These are phyloP conservation scores for Apteryx owenii DNA, from an alignment of 2,113 vertebrate species.

Conservation along the genomic window DNA sequence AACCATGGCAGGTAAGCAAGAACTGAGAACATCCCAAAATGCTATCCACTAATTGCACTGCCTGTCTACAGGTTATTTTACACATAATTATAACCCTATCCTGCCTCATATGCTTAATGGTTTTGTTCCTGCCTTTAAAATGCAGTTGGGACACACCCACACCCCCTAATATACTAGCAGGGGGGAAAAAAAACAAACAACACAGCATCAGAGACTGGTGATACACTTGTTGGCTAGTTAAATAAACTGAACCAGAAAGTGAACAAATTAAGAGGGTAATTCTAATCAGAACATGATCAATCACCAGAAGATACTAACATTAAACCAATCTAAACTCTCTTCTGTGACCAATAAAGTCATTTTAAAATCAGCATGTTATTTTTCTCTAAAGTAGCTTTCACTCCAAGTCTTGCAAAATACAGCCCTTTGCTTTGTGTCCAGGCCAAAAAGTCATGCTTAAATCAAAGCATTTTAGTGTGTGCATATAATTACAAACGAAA, in stretches of 20 bases:
- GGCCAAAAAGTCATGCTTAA: constrained; percentile 9
- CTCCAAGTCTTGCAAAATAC: neutral
- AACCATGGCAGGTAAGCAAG: neutral
- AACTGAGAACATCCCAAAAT: neutral
- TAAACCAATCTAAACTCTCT: neutral
- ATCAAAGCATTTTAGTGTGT: neutral
- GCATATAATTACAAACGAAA: constrained; percentile 1
- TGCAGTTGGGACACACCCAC: too few relatives aligned
- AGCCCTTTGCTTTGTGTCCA: neutral
- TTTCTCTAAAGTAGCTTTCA: neutral
- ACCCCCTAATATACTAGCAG: neutral
- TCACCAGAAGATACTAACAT: neutral
- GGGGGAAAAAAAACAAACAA: neutral
- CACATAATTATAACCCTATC: neutral
- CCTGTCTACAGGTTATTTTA: neutral
- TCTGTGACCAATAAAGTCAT: neutral
- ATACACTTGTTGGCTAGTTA: neutral
- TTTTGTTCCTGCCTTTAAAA: neutral
- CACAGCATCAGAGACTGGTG: neutral
- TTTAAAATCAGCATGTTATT: neutral
- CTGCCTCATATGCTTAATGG: neutral
- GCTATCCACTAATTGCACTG: neutral
- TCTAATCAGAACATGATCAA: neutral
- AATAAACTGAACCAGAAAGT: neutral
- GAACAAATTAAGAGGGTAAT: neutral